Evolutionary conservation across 2,797 vertebrate species (phyloP).

Genomic region (Pangasius sanitwongsei): DNA sequence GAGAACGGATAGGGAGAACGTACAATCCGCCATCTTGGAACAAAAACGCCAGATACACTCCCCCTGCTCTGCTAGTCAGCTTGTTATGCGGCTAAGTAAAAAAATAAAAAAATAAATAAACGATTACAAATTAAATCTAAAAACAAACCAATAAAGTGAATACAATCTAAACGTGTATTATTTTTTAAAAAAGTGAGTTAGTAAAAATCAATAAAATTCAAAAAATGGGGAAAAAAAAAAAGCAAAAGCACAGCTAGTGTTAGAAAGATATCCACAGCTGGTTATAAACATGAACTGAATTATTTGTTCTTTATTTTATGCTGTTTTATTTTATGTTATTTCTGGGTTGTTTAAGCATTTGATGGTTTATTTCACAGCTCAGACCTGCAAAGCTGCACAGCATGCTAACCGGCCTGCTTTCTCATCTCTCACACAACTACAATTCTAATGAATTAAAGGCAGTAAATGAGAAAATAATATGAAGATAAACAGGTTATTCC

Average conservation of each 20-base stretch:
- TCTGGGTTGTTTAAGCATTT: not conserved
- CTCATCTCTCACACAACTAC: not conserved
- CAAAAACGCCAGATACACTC: slow-evolving; percentile 73
- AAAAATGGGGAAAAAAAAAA: not conserved
- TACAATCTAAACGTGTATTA: not conserved
- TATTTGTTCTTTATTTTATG: not conserved
- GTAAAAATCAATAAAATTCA: not conserved
- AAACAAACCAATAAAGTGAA: not conserved
- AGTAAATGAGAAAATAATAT: not conserved
- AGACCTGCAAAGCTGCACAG: not conserved
- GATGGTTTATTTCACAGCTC: not conserved
- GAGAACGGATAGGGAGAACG: slow-evolving; percentile 12
- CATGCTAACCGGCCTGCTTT: not conserved
- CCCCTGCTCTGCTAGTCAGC: slow-evolving; percentile 47
- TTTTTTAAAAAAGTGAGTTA: not conserved
- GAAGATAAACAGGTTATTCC: not conserved
- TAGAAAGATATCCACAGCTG: not conserved
- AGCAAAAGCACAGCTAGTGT: not conserved
- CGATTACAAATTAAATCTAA: too few species aligned
- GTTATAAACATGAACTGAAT: not conserved
- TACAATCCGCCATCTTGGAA: slow-evolving; percentile 81
- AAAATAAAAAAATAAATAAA: not conserved
- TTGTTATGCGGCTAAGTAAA: slow-evolving; percentile 1
- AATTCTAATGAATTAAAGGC: not conserved
- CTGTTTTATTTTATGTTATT: too few species aligned